phyloP scores from a whole-genome alignment of 1,140 invertebrate genomes.

The Lepidurus arcticus region DNA sequence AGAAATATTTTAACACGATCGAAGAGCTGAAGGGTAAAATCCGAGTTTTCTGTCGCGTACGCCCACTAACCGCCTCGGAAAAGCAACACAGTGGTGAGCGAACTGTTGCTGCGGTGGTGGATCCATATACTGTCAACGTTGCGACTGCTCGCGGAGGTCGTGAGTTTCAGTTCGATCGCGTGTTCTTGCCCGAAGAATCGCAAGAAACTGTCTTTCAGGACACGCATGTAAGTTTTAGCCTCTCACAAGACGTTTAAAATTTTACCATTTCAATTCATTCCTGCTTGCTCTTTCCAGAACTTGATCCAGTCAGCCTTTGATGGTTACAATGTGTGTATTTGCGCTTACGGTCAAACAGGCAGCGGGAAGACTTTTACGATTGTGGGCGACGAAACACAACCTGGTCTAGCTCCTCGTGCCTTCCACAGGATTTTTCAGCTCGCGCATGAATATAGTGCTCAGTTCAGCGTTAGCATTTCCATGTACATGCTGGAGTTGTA shows the following conservation, averaged over 20 bases:
- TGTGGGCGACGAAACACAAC: slow-evolving; percentile 39
- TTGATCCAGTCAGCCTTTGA: slow-evolving; percentile 70
- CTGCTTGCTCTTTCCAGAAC: slow-evolving; percentile 22
- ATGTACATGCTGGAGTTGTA: slow-evolving; percentile 41
- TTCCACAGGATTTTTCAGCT: slow-evolving; percentile 40
- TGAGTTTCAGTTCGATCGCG: slow-evolving; percentile 72
- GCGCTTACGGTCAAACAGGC: slow-evolving; percentile 93
- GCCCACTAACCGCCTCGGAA: slow-evolving; percentile 35
- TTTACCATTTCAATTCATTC: slow-evolving; percentile 22
- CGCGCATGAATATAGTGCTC: slow-evolving; percentile 36
- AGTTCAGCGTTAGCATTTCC: slow-evolving; percentile 38
- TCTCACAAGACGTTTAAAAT: background rate
- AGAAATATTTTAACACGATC: slow-evolving; percentile 52
- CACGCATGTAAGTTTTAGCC: slow-evolving; percentile 36
- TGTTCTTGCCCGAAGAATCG: slow-evolving; percentile 62
- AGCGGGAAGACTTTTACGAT: slow-evolving; percentile 52
- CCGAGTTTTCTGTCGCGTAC: slow-evolving; percentile 47
- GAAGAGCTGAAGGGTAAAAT: slow-evolving; percentile 54
- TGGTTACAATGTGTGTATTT: slow-evolving; percentile 93
- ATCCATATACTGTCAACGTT: slow-evolving; percentile 39
- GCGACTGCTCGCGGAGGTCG: slow-evolving; percentile 38
- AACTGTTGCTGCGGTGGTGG: slow-evolving; percentile 38
- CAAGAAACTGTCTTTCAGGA: slow-evolving; percentile 56
- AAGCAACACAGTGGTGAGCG: slow-evolving; percentile 34
- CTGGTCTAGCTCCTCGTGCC: slow-evolving; percentile 41